Base-by-base conservation (phyloP, 2,888 invertebrate genomes). In the Desoria tigrina region DNA sequence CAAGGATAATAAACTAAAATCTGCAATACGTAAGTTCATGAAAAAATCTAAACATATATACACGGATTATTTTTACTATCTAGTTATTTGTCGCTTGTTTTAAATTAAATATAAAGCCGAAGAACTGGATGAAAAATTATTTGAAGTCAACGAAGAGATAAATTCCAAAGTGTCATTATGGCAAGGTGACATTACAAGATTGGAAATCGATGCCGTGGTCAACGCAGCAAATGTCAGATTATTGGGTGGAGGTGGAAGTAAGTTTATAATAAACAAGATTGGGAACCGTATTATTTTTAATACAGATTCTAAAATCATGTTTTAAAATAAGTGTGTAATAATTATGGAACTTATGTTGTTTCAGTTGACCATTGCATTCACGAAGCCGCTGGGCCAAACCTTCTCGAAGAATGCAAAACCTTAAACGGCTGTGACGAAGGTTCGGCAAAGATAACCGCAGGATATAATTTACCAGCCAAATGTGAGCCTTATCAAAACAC, bases 341-440 rank as follows among this genome's bases (percentile, higher is more conserved):
- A 14, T 49, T 21, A 9, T 9, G 23, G 7, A 14, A 14, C 7
- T n/a, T 49, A 14, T 14, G 9, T 49, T 9, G 2, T 71, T 78
- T 49, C 69, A 86, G 93, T 94, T 21, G 93, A 94, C 81, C 93
- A 93, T 39, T 92, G 91, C 7, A 94, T 94, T 77, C 94, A 94
- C 78, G 80, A 84, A 69, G 89, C 87, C 0, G 93, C 94, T 42
- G 93, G 93, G 1, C 79, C 82, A 1, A 78, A 81, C 56, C 81
- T 90, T 53, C 82, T 84, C 79, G 83, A 84, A 70, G 92, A 93
- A 81, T 78, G 81, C 49, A 83, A 86, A 1, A 81, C 92, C 1
- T 81, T 83, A 58, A 90, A 91, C 0, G 7, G 62, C 9, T 94
- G 93, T 79, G 80, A 81, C 0, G 88, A 89, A 18, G 94, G 93